Evolutionary conservation across 2,888 invertebrate species (phyloP), one percentile per base, ranked within the genome.

Genomic region (Drosophila algonquin): DNA sequence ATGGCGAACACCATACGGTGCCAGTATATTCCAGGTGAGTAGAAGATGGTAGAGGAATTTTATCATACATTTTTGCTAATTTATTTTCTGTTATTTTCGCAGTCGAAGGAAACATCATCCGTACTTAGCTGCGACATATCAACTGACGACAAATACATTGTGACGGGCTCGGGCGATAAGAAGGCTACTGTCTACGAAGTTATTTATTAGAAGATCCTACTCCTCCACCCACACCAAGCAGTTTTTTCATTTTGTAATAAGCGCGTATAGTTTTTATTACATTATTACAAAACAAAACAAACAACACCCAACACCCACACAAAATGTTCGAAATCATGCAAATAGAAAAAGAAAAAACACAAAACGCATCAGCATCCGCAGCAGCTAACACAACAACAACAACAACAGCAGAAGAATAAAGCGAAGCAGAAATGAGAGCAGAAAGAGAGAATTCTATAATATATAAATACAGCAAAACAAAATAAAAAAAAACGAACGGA

Each of bases 81-180:
- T 53, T 10, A 50, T 18, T 68, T 67, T 7, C 18, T 79, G 84
- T n/a, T 45, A 21, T 40, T 16, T 6, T 4, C 75, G 6, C 94
- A 97, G 97, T 96, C 96, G 56, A 98, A 98, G 93, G 99, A 99
- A 94, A 97, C 98, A 63, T 98, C 98, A 87, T 98, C 98, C 91
- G 98, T 99, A 91, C 94, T 99, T 90, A 98, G 98, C 93, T 99
- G 99, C 94, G 99, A 99, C 94, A 98, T 99, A 93, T 98, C 98
- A 77, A 95, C 96, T 73, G 99, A 99, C 93, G 99, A 99, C 94
- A 98, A 98, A 93, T 98, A 97, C 93, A 98, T 99, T 90, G 98
- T 99, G 89, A 99, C 99, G 54, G 99, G 99, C 75, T 98, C 98
- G 48, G 99, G 99, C 65, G 99, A 99, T 93, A 98, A 98, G 93